Base-by-base conservation (phyloP, 2,888 invertebrate species). In the Amiota communis region DNA sequence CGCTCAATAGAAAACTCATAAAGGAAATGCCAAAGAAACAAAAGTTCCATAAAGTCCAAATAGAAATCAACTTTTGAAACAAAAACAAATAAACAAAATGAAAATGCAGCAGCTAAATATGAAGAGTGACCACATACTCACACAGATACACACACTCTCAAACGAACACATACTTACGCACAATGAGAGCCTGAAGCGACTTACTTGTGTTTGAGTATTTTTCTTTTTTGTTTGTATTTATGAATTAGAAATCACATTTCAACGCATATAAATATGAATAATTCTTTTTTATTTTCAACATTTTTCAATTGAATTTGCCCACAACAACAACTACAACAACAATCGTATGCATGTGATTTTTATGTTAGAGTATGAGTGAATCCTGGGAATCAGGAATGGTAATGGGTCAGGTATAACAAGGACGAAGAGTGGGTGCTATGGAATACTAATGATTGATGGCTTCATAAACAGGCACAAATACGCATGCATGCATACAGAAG, bases 371-470 rank as follows among this genome's bases (percentile, higher is more conserved):
- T 36, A 36, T 36, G 36, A 36, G 36, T 36, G 36, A 36, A 36
- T 36, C 36, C 36, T 36, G 36, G 8, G 36, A 36, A 36, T 36
- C 36, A 36, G 36, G 36, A 36, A 36, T 36, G 36, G 36, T 36
- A 36, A 36, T 6, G 36, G 36, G 36, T 36, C 36, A 36, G 36
- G 36, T 36, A 36, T 6, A 36, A 6, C 4, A 36, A 36, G 36
- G 36, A 2, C 2, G 3, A 6, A 36, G 36, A 36, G 36, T 36
- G 36, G 1, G 8, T 36, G 2, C 23, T 23, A 36, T 36, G 73
- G 68, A 61, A 59, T 73, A 80, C 77, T 75, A 79, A 76, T 83
- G 84, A 82, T 81, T 84, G 82, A 81, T 80, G 81, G 75, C 79
- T 78, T 72, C 74, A 78, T 77, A 81, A 77, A 75, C 76, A 82